phyloP scores from a whole-genome alignment of 2,797 vertebrate genomes.

The Sardinella longiceps region DNA sequence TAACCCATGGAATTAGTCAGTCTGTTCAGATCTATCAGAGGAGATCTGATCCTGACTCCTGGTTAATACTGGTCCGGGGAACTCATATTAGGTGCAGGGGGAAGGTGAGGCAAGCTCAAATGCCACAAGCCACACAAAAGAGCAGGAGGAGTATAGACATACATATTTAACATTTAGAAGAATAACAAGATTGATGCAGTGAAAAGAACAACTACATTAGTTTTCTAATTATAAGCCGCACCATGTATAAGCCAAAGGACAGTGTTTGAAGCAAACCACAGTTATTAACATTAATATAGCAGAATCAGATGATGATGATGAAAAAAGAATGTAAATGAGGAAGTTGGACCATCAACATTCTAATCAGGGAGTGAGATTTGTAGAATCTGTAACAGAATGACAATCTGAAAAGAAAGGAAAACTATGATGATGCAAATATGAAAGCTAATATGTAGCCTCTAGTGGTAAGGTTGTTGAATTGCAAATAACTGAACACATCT shows the following conservation, averaged over 20 bases:
- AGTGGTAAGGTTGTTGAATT: too few relatives aligned
- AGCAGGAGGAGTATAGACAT: background rate
- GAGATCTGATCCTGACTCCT: constrained; percentile 23
- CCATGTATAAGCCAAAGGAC: too few relatives aligned
- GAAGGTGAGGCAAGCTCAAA: background rate
- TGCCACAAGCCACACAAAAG: background rate
- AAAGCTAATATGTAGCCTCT: too few relatives aligned
- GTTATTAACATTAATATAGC: too few relatives aligned
- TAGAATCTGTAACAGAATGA: background rate
- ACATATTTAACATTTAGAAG: background rate
- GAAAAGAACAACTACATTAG: background rate
- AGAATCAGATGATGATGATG: too few relatives aligned
- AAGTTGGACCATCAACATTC: too few relatives aligned
- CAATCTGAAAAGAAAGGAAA: background rate
- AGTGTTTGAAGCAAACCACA: too few relatives aligned
- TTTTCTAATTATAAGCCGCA: too few relatives aligned
- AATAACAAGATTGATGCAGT: background rate
- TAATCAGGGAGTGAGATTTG: too few relatives aligned
- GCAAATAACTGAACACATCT: too few relatives aligned
- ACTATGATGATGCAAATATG: background rate
- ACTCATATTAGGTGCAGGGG: background rate
- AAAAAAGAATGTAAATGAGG: too few relatives aligned
- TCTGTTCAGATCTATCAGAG: constrained; percentile 40
- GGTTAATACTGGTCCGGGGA: background rate
- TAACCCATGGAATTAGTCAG: constrained; percentile 50